These are phyloP conservation scores for Catamblyrhynchus diadema DNA, from an alignment of 2,797 vertebrate species.

Conservation along the genomic window DNA sequence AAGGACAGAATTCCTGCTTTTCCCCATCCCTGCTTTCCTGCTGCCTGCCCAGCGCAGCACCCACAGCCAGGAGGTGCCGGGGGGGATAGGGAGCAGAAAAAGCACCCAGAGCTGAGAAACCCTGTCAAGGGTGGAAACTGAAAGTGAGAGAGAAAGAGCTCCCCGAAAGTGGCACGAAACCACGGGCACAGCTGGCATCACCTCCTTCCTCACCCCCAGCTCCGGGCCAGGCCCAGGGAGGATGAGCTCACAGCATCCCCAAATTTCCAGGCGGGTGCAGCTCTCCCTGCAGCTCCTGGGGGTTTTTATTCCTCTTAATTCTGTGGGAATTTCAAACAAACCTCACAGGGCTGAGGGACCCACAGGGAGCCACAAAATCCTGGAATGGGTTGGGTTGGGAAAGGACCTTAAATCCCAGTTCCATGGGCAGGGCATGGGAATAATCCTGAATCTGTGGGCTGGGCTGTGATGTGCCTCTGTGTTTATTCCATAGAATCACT, in stretches of 20 bases:
- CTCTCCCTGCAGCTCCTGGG: not conserved
- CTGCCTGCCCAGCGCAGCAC: not conserved
- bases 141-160: not conserved
- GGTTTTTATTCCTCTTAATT: fast-evolving
- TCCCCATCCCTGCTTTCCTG: not conserved
- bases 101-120: not conserved
- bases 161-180: not conserved
- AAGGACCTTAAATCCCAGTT: not conserved
- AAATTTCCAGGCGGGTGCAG: not conserved
- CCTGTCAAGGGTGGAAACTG: not conserved
- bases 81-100: not conserved
- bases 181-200: not conserved
- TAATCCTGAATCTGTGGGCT: not conserved
- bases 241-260: not conserved
- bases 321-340: not conserved
- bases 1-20: not conserved
- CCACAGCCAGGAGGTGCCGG: not conserved
- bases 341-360: fast-evolving
- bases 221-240: not conserved
- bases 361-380: fast-evolving
- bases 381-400: not conserved
- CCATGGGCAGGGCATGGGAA: not conserved
- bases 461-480: fast-evolving
- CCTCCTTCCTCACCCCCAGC: fast-evolving
- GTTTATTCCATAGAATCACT: fast-evolving